A percentile compares a stretch with the other conserved stretches of the same genome.
Conservation (phyloP, 2,888 invertebrate genomes). For the Mystacides longicornis region DNA sequence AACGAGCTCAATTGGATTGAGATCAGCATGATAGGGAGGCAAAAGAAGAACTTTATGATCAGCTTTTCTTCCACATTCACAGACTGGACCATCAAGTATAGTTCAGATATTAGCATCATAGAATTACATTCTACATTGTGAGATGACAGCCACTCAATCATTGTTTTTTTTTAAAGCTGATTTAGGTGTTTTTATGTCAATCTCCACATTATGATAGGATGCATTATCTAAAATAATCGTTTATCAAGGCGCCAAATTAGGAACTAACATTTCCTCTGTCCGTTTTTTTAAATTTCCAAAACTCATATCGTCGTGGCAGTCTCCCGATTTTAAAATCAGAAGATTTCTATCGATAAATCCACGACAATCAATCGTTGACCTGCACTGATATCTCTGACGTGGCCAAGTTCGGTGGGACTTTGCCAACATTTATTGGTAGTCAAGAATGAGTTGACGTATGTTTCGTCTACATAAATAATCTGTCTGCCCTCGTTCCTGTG, state of each 20-base stretch:
- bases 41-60: not conserved
- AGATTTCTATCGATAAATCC: not conserved
- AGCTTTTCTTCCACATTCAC: not conserved
- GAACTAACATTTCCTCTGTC: not conserved
- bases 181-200: not conserved
- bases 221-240: not conserved
- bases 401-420: not conserved
- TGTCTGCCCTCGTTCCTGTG: not conserved
- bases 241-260: not conserved
- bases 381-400: not conserved
- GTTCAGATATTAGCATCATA: not conserved
- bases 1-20: constrained; percentile 1
- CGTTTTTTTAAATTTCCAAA: constrained; percentile 1
- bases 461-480: not conserved
- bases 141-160: not conserved
- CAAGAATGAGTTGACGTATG: not conserved
- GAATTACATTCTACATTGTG: not conserved
- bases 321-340: not conserved
- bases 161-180: not conserved
- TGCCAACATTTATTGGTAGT: not conserved
- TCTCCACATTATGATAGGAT: not conserved
- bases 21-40: constrained; percentile 3
- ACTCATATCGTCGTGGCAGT: constrained; percentile 1
- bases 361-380: constrained; percentile 2
- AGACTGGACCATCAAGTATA: not conserved